A percentile compares a stretch with the other conserved stretches of the same genome.
These are phyloP conservation scores for Parus major DNA, from an alignment of 2,113 vertebrate species.

Conservation along the genomic window DNA sequence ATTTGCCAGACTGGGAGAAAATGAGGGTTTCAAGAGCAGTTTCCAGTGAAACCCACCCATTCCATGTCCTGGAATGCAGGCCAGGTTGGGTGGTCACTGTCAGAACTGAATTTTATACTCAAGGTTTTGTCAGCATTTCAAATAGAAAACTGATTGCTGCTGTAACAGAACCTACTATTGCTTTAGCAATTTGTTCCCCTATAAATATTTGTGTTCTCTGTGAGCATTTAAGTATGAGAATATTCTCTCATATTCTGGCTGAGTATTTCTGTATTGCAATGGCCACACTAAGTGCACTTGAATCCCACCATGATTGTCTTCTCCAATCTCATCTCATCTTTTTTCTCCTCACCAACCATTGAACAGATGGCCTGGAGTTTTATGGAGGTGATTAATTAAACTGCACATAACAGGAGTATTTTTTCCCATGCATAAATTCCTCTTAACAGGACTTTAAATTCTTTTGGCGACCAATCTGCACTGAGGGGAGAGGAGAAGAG, in stretches of 20 bases:
- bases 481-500: background rate
- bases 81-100: background rate
- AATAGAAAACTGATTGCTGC: background rate
- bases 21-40: background rate
- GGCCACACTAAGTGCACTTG: background rate
- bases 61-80: background rate
- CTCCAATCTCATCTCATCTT: background rate
- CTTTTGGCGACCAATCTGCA: background rate
- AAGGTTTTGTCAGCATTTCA: background rate
- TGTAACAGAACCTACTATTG: background rate
- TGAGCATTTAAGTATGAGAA: background rate
- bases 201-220: background rate
- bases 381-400: conserved; percentile 62
- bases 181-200: background rate
- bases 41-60: background rate
- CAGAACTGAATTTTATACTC: background rate
- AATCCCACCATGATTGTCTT: background rate
- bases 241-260: background rate
- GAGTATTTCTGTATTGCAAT: background rate
- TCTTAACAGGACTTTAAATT: conserved; percentile 28
- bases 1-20: background rate
- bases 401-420: background rate
- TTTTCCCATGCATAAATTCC: conserved; percentile 21
- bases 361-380: conserved; percentile 56
- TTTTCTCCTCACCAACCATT: background rate